Conservation (phyloP, 2,797 vertebrate species). For the Odontamblyopus lacepedii region DNA sequence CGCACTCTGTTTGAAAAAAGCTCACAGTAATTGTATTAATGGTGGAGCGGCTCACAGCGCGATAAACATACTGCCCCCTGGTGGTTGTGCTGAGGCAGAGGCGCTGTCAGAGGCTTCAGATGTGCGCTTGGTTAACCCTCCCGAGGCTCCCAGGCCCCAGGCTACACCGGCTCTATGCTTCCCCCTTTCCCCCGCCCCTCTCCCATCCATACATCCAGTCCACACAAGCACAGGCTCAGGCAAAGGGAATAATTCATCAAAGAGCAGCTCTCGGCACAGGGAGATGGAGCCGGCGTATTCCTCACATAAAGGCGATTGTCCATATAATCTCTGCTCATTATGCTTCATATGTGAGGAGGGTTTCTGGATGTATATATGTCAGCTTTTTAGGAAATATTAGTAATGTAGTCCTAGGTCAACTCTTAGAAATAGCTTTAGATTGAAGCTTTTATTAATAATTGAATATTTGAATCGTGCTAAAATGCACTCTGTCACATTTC, state of each 20-base stretch:
- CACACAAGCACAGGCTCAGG: not conserved
- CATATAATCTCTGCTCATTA: constrained; percentile 1
- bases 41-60: constrained; percentile 28
- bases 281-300: constrained; percentile 19
- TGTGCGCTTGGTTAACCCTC: constrained; percentile 15
- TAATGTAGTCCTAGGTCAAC: too few relatives aligned
- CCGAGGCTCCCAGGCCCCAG: constrained; percentile 23
- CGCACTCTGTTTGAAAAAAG: constrained; percentile 48
- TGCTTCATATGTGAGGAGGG: not conserved
- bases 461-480: too few relatives aligned
- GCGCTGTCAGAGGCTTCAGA: constrained; percentile 64
- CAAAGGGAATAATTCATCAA: constrained; percentile 57
- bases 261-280: constrained; percentile 27
- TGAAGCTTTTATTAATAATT: too few relatives aligned
- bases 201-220: not conserved
- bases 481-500: too few relatives aligned
- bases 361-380: not conserved
- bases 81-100: constrained; percentile 49
- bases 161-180: constrained; percentile 1
- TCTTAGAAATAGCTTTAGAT: too few relatives aligned
- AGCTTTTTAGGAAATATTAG: too few relatives aligned
- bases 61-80: constrained; percentile 65
- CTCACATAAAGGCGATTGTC: constrained; percentile 29
- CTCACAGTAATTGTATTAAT: constrained; percentile 72
- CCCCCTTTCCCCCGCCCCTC: not conserved